Percentiles rank a stretch among this genome's conserved stretches.
These are phyloP conservation scores for Hyposmocoma kahamanoa DNA, from an alignment of 1,140 invertebrate genomes.

Conservation along the genomic window DNA sequence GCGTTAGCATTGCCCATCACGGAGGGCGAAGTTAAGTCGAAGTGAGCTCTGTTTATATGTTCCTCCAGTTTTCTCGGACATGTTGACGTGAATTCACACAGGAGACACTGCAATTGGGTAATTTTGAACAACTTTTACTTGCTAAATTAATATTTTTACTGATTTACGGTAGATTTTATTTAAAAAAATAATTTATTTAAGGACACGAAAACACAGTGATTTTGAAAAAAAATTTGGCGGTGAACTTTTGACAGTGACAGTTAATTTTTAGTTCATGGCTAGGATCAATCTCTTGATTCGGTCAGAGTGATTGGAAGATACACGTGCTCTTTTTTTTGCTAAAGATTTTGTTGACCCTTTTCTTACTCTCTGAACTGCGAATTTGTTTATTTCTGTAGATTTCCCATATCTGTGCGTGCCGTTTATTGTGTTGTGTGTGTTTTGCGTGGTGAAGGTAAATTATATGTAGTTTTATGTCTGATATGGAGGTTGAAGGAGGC, in stretches of 20 bases:
- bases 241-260: background rate
- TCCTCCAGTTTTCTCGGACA: conserved; percentile 84
- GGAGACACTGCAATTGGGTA: conserved; percentile 78
- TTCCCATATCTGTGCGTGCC: too few relatives aligned
- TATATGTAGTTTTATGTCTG: too few relatives aligned
- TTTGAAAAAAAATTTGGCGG: background rate
- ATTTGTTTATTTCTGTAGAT: too few relatives aligned
- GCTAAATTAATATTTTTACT: too few relatives aligned
- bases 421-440: too few relatives aligned
- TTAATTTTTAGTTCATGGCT: background rate
- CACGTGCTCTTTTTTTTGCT: too few relatives aligned
- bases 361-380: too few relatives aligned
- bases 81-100: conserved; percentile 85
- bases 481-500: too few relatives aligned
- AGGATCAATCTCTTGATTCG: too few relatives aligned
- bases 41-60: conserved; percentile 90
- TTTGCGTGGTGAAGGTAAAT: too few relatives aligned
- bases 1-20: conserved; percentile 54
- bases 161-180: background rate
- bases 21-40: conserved; percentile 84
- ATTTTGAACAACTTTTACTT: background rate
- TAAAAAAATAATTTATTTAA: too few relatives aligned
- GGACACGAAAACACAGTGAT: background rate
- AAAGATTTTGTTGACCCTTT: background rate
- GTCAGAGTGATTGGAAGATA: too few relatives aligned